These are phyloP conservation scores for Rapana venosa DNA, from an alignment of 2,888 invertebrate genomes.

Conservation along the genomic window DNA sequence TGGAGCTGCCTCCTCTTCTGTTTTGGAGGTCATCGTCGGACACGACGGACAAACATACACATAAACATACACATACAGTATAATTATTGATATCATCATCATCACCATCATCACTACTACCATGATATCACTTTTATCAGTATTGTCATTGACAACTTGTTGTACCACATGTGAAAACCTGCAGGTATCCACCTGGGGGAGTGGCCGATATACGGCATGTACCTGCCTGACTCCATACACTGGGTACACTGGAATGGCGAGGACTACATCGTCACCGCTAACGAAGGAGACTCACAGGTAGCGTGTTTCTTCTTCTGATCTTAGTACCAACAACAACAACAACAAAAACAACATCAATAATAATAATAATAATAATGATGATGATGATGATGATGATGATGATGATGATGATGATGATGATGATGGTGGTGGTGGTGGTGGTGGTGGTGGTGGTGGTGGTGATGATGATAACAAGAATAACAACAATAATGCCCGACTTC, in stretches of 20 bases:
- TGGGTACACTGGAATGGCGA: slow-evolving; percentile 52
- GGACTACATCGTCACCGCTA: slow-evolving; percentile 62
- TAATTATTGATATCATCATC: not conserved
- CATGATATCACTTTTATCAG: too few relatives aligned
- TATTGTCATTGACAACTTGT: too few relatives aligned
- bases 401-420: slow-evolving; percentile 11
- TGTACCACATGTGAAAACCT: too few relatives aligned
- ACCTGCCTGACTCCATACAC: slow-evolving; percentile 64
- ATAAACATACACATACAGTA: too few relatives aligned
- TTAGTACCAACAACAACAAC: not conserved
- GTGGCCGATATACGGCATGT: slow-evolving; percentile 67
- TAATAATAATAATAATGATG: not conserved
- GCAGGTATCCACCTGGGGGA: slow-evolving; percentile 59
- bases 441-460: not conserved
- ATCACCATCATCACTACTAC: not conserved
- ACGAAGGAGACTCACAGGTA: slow-evolving; percentile 61
- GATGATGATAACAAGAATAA: not conserved
- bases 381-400: not conserved
- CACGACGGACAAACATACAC: too few relatives aligned
- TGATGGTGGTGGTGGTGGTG: slow-evolving; percentile 19
- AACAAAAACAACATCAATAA: not conserved
- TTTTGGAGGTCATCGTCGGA: too few relatives aligned
- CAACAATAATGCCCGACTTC: slow-evolving; percentile 55
- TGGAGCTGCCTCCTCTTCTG: too few relatives aligned
- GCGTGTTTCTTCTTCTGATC: not conserved